Evolutionary conservation across 2,888 invertebrate genomes (phyloP).

Genomic region (Lepeophtheirus nordmannii): DNA sequence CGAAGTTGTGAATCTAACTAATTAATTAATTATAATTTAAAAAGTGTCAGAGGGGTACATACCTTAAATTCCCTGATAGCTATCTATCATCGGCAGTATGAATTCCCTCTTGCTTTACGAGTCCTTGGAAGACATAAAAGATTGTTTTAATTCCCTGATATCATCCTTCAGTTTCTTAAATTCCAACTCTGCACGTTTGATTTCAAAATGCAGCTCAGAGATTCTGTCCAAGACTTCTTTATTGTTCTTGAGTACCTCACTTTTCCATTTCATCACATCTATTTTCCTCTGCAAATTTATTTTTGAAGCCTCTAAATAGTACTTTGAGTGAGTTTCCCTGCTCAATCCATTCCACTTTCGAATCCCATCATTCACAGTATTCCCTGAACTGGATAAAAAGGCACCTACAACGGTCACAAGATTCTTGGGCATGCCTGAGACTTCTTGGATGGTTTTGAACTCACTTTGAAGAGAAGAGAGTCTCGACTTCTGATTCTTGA

Average conservation of each 20-base stretch:
- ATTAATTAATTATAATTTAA: too few relatives aligned
- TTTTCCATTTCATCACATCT: neutral
- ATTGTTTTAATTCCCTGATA: too few relatives aligned
- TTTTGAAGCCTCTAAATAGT: neutral
- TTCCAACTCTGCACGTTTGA: too few relatives aligned
- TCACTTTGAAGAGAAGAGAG: neutral
- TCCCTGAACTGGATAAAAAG: neutral
- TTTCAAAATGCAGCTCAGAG: too few relatives aligned
- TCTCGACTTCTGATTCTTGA: neutral
- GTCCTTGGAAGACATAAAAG: too few relatives aligned
- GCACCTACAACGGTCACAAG: neutral
- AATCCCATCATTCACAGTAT: neutral
- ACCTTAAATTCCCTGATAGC: too few relatives aligned
- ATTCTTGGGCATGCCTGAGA: neutral
- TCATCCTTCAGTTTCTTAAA: too few relatives aligned
- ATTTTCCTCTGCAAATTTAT: neutral
- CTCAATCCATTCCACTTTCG: neutral
- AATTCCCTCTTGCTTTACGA: too few relatives aligned
- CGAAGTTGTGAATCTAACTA: too few relatives aligned
- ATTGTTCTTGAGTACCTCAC: neutral
- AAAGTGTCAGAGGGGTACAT: too few relatives aligned
- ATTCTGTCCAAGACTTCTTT: neutral
- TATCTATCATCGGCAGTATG: too few relatives aligned
- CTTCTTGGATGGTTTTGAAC: neutral
- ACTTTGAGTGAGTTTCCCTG: neutral